Base-by-base conservation (phyloP, 2,113 vertebrate species). In the Mustelus asterias region DNA sequence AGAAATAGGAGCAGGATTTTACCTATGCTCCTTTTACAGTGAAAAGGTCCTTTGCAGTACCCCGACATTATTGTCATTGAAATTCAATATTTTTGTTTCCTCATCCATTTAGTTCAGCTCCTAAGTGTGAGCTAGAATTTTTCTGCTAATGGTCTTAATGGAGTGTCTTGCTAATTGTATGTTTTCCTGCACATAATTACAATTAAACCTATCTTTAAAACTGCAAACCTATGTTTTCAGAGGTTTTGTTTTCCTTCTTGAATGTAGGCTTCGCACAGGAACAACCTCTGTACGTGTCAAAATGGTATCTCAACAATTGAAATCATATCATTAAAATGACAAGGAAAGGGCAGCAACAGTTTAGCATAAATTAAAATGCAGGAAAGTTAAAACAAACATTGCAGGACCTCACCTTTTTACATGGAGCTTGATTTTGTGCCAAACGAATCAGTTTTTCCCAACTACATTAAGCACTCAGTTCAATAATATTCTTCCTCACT, bases 81-180 rank as follows among this genome's bases (percentile, higher is more conserved):
- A 89, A 33, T 89, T 54, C 44, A 58, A 58, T 33, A 16, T 58
- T 90, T 90, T 90, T 33, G 26, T 60, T 60, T 90, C 13, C 58
- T 90, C 11, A 13, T 90, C 88, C 58, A 29, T 33, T 60, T 90
- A 90, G 26, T 63, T 33, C 54, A 90, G 54, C 48, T 90, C 4
- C 26, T 60, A 63, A 90, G 14, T 26, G 11, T 90, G 54, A 13
- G 54, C 88, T 90, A 26, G 22, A 58, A 14, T 90, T 90, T 90
- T 60, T 14, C 88, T 90, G 88, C 29, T 90, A 60, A 33, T 90
- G 88, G 88, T 90, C 88, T 90, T 90, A 90, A 90, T 90, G 88
- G 88, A 58, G 88, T 33, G 88, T 63, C 26, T 90, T 90, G 88
- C 88, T 90, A 90, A 90, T 90, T 90, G 54, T 18, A 90, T 90